Evolutionary conservation across 2,797 vertebrate genomes (phyloP), one percentile per base, ranked within the genome.

Genomic region (Microhierax caerulescens): DNA sequence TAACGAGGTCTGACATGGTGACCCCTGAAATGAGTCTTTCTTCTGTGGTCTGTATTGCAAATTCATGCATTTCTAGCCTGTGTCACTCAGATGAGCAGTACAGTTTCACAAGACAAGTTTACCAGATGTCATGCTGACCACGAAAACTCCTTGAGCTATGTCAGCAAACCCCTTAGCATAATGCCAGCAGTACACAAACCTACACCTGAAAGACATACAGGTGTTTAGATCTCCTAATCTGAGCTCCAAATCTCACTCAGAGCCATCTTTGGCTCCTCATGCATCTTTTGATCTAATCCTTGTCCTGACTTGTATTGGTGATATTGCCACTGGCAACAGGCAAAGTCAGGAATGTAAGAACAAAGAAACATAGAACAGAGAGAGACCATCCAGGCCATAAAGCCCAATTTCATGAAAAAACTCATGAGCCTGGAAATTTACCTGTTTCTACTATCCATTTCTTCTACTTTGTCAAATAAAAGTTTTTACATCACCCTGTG

Each of bases 221-320:
- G 85, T 93, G 85, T 88, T 95, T 75, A 92, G 76, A 94, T 84
- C 80, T 89, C 67, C 92, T 96, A 93, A 97, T 97, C 96, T 95
- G 76, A 89, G 88, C 92, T 95, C 92, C 84, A 65, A 2, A 96
- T 97, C 95, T 89, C 88, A 92, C 90, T 95, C 92, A 94, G 83
- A 95, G 90, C 83, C 97, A 96, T 94, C 95, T 85, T 69, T 57
- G 93, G 96, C 91, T 97, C 94, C 87, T 92, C 5, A 0, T 16
- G 43, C 78, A 78, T 30, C 94, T 96, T 92, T 95, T 97, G 94
- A 96, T 96, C 88, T 96, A 77, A 83, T 90, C 86, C 92, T 80
- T 97, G 96, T 97, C 95, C 93, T 77, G 84, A 97, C 97, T 97
- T 97, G 93, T 80, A 57, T 88, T 68, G 90, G 92, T 93, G 95